Evolutionary conservation across 2,113 vertebrate genomes (phyloP).

Genomic region (Nipponia nippon): DNA sequence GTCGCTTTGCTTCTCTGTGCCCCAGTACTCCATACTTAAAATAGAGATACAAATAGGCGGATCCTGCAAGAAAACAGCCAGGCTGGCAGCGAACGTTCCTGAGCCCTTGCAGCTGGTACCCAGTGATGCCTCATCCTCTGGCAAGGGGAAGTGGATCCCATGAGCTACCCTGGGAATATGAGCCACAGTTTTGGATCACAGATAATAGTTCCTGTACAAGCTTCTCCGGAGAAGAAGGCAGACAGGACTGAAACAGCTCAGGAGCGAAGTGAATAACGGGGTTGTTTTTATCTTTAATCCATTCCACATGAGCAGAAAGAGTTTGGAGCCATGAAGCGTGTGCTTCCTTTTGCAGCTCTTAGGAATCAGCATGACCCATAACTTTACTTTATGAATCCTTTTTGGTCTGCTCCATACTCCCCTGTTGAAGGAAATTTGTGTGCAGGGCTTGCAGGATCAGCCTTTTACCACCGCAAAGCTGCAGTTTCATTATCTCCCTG

Average conservation of each 20-base stretch:
- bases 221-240: background rate
- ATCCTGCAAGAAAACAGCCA: background rate
- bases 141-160: background rate
- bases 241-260: background rate
- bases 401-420: background rate
- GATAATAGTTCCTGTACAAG: background rate
- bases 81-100: background rate
- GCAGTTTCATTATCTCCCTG: background rate
- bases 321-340: background rate
- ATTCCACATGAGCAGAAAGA: background rate
- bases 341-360: background rate
- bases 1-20: background rate
- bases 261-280: background rate
- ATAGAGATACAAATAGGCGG: background rate
- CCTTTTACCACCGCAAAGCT: background rate
- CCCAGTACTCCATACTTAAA: background rate
- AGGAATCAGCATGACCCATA: background rate
- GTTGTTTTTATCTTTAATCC: background rate
- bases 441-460: background rate
- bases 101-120: background rate
- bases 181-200: conserved; percentile 3
- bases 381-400: background rate
- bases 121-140: background rate
- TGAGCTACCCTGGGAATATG: background rate
- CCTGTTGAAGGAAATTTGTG: background rate